Base-by-base conservation (phyloP, 2,888 invertebrate genomes). In the Cylindroiulus punctatus region DNA sequence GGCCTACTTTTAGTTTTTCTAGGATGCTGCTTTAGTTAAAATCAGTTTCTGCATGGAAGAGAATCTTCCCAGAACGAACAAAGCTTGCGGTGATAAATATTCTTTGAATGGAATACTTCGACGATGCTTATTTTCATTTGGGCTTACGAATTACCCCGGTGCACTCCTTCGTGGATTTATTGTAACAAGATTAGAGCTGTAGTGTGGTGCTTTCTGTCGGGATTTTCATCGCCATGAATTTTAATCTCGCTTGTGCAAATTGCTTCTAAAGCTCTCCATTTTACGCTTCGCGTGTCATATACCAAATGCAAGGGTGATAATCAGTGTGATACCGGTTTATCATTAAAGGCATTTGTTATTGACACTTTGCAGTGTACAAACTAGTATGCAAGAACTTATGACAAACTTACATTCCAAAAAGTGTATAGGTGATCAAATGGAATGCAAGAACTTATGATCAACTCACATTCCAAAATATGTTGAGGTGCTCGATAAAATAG, bases 21-120 rank as follows among this genome's bases (percentile, higher is more conserved):
- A 52, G 3, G 52, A 0, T 52, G n/a, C 52, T n/a, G n/a, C 8
- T 5, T 3, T n/a, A n/a, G 52, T 52, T 52, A n/a, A 52, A n/a
- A n/a, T 52, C n/a, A 52, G 52, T 5, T 52, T 52, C n/a, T 3
- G 52, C n/a, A 52, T 19, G 52, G 52, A 52, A 52, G 52, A 3
- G 52, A n/a, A 8, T 52, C 19, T 3, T 0, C 14, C 52, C 52
- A n/a, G 52, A n/a, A 52, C n/a, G 52, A n/a, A 52, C 52, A 52
- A 52, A 52, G 52, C 52, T 14, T n/a, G 52, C 52, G 52, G 52
- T 52, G n/a, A 52, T 52, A 52, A 52, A 52, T 52, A 52, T 52
- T 52, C 52, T 52, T 52, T 52, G 52, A 52, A 52, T 52, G 19
- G n/a, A 52, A 52, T n/a, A 8, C n/a, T n/a, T 19, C n/a, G n/a